A percentile compares a stretch with the other conserved stretches of the same genome.
These are phyloP conservation scores for Steatornis caripensis DNA, from an alignment of 2,113 vertebrate genomes.

Conservation along the genomic window DNA sequence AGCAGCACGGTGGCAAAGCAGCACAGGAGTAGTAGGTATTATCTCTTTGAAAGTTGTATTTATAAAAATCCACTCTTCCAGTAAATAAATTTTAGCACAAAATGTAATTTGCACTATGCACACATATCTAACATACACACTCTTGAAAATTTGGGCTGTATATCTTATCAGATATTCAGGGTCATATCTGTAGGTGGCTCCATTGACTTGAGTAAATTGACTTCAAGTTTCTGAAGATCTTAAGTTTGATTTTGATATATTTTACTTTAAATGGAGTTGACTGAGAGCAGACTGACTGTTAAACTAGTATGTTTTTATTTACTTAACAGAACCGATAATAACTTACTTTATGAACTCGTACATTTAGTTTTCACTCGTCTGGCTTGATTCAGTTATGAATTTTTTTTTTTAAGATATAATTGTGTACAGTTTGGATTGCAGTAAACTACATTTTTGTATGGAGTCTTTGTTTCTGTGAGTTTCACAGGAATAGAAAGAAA, in stretches of 20 bases:
- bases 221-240: neutral
- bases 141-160: neutral
- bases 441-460: neutral
- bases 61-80: neutral
- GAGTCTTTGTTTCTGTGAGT: neutral
- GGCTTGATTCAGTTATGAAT: neutral
- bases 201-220: neutral
- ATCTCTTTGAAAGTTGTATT: neutral
- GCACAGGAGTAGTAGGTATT: neutral
- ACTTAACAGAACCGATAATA: neutral
- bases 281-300: neutral
- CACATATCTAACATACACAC: neutral
- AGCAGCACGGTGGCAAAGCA: neutral
- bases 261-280: neutral
- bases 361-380: neutral
- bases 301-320: neutral
- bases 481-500: slow-evolving; percentile 22
- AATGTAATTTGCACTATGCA: neutral
- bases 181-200: slow-evolving; percentile 38
- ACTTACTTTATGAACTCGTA: neutral
- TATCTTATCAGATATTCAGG: neutral
- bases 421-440: neutral
- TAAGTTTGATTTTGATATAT: neutral
- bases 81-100: neutral
- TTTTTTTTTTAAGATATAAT: neutral